These are phyloP conservation scores for Sapajus apella DNA, from an alignment of 2,113 vertebrate species.

Conservation along the genomic window DNA sequence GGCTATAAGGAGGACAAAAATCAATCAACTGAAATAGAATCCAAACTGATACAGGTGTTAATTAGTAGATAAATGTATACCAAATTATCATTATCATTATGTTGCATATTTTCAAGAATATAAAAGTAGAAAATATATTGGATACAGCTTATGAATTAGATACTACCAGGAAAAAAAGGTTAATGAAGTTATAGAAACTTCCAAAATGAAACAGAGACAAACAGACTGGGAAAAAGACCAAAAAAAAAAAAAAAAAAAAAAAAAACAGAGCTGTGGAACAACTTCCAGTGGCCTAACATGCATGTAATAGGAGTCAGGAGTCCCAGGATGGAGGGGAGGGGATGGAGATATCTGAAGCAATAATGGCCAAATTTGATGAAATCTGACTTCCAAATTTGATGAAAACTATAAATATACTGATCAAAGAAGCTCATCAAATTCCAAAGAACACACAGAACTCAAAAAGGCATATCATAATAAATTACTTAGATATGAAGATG, in stretches of 20 bases:
- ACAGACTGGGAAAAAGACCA: background rate
- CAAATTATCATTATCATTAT: slow-evolving; percentile 7
- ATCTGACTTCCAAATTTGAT: background rate
- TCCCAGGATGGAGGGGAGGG: background rate
- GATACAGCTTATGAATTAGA: background rate
- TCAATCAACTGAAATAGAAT: slow-evolving; percentile 6
- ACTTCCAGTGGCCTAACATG: background rate
- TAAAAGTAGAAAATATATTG: background rate
- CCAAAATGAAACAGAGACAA: background rate
- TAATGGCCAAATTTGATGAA: background rate
- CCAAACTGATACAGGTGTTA: background rate
- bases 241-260: background rate
- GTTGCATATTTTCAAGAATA: background rate
- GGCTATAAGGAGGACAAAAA: background rate
- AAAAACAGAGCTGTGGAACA: background rate
- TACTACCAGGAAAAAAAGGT: background rate
- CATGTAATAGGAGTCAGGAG: background rate
- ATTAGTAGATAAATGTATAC: background rate
- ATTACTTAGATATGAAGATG: background rate
- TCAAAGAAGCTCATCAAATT: background rate
- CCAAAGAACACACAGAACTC: background rate
- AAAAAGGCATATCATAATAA: background rate
- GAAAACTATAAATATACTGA: background rate
- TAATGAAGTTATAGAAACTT: background rate
- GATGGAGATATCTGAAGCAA: background rate